phyloP scores from a whole-genome alignment of 92 coral and sea anemone species.

The Phenganax marumi region DNA sequence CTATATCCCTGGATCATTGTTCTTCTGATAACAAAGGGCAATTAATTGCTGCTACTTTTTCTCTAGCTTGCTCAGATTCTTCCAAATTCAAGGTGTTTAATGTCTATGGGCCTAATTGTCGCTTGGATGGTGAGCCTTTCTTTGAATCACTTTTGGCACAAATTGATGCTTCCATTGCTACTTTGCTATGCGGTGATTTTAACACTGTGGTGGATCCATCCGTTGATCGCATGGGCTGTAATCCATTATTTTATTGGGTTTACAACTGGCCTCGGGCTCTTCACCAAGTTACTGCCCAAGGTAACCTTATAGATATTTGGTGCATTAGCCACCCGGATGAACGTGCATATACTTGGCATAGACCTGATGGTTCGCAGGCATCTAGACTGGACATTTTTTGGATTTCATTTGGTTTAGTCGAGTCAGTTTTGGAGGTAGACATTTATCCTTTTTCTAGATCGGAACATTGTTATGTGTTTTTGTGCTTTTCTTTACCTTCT shows the following conservation, averaged over 20 bases:
- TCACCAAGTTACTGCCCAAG: background rate
- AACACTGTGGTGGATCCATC: background rate
- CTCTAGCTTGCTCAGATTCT: background rate
- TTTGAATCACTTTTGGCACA: background rate
- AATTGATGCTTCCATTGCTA: background rate
- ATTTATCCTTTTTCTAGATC: slow-evolving; percentile 8
- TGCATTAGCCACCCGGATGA: background rate
- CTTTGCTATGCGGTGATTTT: slow-evolving; percentile 4
- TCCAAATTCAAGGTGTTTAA: background rate
- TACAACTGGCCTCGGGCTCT: slow-evolving; percentile 12
- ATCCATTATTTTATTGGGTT: background rate
- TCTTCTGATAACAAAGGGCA: background rate
- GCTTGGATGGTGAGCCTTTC: background rate
- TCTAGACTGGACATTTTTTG: slow-evolving; percentile 22
- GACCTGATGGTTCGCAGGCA: background rate
- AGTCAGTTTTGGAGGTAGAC: background rate
- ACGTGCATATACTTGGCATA: background rate
- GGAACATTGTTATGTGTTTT: background rate
- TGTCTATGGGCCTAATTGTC: background rate
- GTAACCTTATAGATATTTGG: background rate
- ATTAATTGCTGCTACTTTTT: background rate
- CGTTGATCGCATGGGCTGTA: slow-evolving; percentile 1
- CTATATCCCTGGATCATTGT: no score
- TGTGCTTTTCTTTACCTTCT: background rate
- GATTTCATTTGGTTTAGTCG: background rate